These are phyloP conservation scores for Cynocephalus volans DNA, from an alignment of 2,113 vertebrate species.

Conservation along the genomic window DNA sequence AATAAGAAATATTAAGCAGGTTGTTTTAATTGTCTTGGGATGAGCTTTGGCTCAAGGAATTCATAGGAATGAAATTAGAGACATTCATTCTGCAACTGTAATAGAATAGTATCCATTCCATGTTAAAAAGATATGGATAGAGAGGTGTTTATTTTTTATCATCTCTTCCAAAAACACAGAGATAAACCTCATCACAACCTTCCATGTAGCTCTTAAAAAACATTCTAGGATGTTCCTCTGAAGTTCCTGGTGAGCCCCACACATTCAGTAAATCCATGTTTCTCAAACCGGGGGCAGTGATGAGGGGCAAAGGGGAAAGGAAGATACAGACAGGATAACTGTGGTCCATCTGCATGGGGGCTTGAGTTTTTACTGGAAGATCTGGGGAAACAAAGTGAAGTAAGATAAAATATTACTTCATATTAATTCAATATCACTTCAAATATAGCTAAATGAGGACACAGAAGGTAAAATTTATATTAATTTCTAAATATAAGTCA, in stretches of 20 bases:
- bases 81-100: neutral
- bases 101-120: neutral
- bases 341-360: neutral
- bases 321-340: too few relatives aligned
- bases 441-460: slow-evolving; percentile 13
- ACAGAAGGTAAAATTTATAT: neutral
- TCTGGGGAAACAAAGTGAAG: neutral
- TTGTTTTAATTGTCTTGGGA: neutral
- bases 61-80: neutral
- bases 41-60: neutral
- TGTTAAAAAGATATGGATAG: neutral
- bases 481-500: slow-evolving; percentile 46
- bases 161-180: slow-evolving; percentile 6
- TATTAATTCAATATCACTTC: neutral
- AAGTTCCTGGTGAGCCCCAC: neutral
- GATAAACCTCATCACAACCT: neutral
- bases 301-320: neutral
- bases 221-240: neutral
- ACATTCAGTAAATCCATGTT: neutral
- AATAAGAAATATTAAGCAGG: neutral
- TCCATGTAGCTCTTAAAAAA: neutral
- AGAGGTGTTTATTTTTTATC: neutral
- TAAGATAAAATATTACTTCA: neutral
- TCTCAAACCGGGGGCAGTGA: neutral
- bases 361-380: neutral